A percentile compares a stretch with the other conserved stretches of the same genome.
Conservation (phyloP, 2,113 vertebrate species). For the Seriola quinqueradiata region DNA sequence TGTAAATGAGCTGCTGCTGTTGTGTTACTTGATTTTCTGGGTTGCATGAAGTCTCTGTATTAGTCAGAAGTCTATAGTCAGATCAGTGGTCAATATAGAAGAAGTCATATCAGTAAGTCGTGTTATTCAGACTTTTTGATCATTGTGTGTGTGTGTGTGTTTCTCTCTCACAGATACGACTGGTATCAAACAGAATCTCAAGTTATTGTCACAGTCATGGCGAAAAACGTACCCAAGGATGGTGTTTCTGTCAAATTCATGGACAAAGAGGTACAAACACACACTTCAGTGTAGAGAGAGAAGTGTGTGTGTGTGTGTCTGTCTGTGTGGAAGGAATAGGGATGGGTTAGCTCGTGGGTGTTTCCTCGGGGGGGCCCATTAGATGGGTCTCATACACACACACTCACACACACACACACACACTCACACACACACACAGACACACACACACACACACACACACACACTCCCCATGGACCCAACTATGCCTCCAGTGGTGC, state of each 20-base stretch:
- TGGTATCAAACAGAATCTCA: constrained; percentile 99
- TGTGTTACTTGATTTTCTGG: neutral
- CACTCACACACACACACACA: constrained; percentile 16
- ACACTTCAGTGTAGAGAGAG: constrained; percentile 34
- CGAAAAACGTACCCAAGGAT: constrained; percentile 92
- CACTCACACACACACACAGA: constrained; percentile 18
- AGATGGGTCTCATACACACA: constrained; percentile 61
- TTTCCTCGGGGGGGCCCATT: constrained; percentile 79
- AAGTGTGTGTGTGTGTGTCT: neutral
- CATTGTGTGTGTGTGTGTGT: neutral
- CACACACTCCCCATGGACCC: constrained; percentile 66
- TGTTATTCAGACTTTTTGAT: neutral
- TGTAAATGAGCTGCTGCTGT: neutral
- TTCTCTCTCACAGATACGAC: constrained; percentile 85
- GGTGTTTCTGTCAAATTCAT: constrained; percentile 88
- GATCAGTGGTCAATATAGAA: neutral
- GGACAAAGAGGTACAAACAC: constrained; percentile 89
- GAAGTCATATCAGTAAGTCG: neutral
- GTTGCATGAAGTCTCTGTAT: constrained; percentile 3
- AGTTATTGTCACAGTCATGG: constrained; percentile 94
- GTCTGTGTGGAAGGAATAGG: constrained; percentile 50
- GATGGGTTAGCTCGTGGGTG: constrained; percentile 72
- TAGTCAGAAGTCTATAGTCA: neutral
- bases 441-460: constrained; percentile 6
- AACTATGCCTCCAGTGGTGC: constrained; percentile 80